Percentiles rank a stretch among this genome's conserved stretches.
Conservation (phyloP, 35 echinoderm and acorn worm species). For the Lytechinus pictus region DNA sequence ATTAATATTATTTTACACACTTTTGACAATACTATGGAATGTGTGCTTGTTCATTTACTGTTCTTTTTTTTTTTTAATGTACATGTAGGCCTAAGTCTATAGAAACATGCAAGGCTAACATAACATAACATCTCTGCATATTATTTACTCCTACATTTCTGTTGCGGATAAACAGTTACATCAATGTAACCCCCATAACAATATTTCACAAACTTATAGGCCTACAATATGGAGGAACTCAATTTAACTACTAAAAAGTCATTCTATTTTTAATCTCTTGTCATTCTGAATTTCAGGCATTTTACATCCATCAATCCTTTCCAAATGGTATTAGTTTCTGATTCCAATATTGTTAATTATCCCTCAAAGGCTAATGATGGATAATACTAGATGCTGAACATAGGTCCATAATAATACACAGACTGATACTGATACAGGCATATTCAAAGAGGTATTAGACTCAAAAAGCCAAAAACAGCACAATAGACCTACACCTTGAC, state of each 20-base stretch:
- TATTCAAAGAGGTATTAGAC: background rate
- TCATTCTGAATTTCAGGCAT: background rate
- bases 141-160: background rate
- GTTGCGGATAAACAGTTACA: too few species aligned
- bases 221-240: too few species aligned
- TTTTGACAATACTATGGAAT: background rate
- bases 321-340: background rate
- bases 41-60: background rate
- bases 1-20: background rate
- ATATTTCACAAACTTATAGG: too few species aligned
- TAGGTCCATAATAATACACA: background rate
- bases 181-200: too few species aligned
- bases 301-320: background rate
- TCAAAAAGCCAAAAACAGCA: background rate
- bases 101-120: background rate
- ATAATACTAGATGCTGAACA: background rate
- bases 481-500: background rate
- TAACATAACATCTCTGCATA: background rate
- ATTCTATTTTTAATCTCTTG: background rate
- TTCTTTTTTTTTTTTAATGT: background rate
- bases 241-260: too few species aligned
- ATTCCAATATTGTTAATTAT: constrained; percentile 1
- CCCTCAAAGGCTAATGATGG: background rate
- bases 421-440: background rate
- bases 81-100: background rate